Evolutionary conservation across 1,140 invertebrate species (phyloP), one percentile per base, ranked within the genome.

Genomic region (Aleiodes sp.): DNA sequence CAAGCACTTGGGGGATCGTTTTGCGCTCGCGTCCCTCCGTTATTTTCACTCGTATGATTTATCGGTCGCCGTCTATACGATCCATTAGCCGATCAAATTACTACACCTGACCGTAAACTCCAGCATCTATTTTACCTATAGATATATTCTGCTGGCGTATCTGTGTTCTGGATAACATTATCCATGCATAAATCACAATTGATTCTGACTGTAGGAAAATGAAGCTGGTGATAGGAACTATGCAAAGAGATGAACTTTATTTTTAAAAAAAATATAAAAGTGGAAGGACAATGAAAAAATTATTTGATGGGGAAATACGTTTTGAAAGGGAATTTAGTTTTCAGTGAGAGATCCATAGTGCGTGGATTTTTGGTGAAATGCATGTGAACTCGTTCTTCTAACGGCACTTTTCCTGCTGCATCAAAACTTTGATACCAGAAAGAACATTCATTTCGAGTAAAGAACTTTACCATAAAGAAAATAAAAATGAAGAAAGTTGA

Each of bases 401-500:
- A 68, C 43, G 35, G 65, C 35, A 68, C 65, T 68, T 68, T 68
- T 41, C 35, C 33, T 39, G 28, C 35, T 60, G 56, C 24, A 59
- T 21, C 37, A 56, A 68, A 68, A 68, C 65, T 68, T 68, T 68
- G 35, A 60, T 28, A 21, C 52, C 46, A 41, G 65, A 68, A 61
- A 68, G 57, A 68, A 59, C 65, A 68, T 68, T 68, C 37, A 60
- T 68, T 68, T 68, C 37, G 33, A 61, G 39, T 57, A 37, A 60
- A 35, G 37, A 59, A 61, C 19, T 68, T 35, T 26, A 16, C 24
- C 37, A 68, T 68, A 31, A 60, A 60, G 46, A 39, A 29, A 67
- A 57, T 59, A 67, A 59, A 63, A 41, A 43, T 24, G 10, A 46
- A 12, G 28, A 37, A 35, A 62, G 59, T 10, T 24, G 57, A 12